Conservation (phyloP, 2,113 vertebrate species). For the Sisor rabdophorus region DNA sequence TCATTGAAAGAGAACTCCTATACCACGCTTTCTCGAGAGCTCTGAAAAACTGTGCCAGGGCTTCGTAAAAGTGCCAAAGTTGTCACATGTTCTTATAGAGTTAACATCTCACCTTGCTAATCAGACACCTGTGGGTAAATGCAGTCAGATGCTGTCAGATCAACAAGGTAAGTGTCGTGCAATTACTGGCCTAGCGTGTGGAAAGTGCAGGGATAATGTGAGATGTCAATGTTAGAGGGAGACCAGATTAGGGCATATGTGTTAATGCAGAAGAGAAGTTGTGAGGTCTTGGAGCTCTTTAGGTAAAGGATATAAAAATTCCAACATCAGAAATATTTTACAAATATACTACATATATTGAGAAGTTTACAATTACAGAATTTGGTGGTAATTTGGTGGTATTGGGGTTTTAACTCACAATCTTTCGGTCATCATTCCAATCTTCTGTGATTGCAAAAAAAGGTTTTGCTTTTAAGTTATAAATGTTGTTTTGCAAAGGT, state of each 20-base stretch:
- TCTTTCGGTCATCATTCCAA: no score
- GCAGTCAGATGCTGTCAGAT: slow-evolving; percentile 48
- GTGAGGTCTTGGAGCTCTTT: slow-evolving; percentile 14
- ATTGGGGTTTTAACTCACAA: no score
- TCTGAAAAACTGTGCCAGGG: slow-evolving; percentile 36
- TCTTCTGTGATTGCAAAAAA: no score
- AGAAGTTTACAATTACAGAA: background rate
- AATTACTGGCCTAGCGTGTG: slow-evolving; percentile 39
- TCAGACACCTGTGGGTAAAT: slow-evolving; percentile 41
- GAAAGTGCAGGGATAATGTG: slow-evolving; percentile 36
- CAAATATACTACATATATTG: background rate
- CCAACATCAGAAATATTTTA: background rate
- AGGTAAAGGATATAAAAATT: background rate
- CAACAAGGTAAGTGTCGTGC: slow-evolving; percentile 45
- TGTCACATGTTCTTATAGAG: slow-evolving; percentile 51
- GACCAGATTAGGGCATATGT: slow-evolving; percentile 25
- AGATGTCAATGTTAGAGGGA: slow-evolving; percentile 29
- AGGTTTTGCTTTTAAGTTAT: no score
- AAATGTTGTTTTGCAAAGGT: no score
- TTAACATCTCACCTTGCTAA: slow-evolving; percentile 52
- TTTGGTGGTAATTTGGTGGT: no score
- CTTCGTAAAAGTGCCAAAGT: slow-evolving; percentile 51
- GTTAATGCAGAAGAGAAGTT: slow-evolving; percentile 1
- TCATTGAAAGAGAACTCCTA: slow-evolving; percentile 48
- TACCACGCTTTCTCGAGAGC: slow-evolving; percentile 35